Evolutionary conservation across 2,113 vertebrate genomes (phyloP).

Genomic region (Cavia aperea): DNA sequence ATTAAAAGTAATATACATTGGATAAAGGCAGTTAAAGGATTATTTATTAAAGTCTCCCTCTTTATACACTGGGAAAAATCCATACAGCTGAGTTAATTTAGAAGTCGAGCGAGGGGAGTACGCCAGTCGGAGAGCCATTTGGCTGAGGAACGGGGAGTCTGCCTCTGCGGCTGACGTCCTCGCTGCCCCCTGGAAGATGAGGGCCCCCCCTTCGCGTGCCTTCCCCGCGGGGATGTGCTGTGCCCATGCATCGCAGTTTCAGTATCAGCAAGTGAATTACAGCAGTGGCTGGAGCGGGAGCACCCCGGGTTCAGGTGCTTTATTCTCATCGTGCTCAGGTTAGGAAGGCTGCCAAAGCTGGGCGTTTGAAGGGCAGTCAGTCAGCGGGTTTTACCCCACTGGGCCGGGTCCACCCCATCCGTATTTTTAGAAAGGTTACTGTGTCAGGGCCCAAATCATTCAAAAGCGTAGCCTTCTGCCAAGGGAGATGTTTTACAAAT

Average conservation of each 20-base stretch:
- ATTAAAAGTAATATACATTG: conserved; percentile 68
- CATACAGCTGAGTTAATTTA: conserved; percentile 32
- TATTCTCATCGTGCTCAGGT: not conserved
- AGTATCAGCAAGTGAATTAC: not conserved
- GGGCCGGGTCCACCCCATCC: not conserved
- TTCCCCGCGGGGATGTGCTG: not conserved
- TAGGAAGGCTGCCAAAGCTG: conserved; percentile 34
- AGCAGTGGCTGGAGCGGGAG: not conserved
- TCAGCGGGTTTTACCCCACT: not conserved
- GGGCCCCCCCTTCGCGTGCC: not conserved
- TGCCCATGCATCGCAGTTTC: not conserved
- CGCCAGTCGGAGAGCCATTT: not conserved
- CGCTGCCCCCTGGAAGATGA: not conserved
- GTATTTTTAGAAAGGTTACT: not conserved
- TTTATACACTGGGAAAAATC: conserved; percentile 39
- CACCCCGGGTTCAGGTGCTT: not conserved
- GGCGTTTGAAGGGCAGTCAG: not conserved
- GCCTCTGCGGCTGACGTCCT: not conserved
- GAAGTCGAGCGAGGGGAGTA: not conserved
- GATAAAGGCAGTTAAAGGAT: conserved; percentile 63
- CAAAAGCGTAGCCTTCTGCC: not conserved
- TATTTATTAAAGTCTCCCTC: conserved; percentile 61
- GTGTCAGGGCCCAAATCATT: not conserved
- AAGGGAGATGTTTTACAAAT: not conserved
- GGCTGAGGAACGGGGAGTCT: not conserved